Base-by-base conservation (phyloP, 2,797 vertebrate genomes). In the Periophthalmus magnuspinnatus region DNA sequence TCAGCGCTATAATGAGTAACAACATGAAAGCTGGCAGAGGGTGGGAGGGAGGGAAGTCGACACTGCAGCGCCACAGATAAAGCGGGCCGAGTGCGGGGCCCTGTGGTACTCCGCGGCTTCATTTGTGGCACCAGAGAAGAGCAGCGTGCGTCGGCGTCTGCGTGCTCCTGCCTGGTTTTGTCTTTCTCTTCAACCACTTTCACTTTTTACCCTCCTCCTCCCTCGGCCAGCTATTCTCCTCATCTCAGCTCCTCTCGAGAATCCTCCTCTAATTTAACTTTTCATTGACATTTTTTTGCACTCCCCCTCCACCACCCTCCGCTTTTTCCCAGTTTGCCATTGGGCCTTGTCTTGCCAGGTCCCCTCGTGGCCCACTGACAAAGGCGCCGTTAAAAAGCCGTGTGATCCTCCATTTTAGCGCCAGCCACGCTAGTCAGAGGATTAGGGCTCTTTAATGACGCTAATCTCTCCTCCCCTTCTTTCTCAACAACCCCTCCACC, bases 391-490 rank as follows among this genome's bases (percentile, higher is more conserved):
- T 92, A 91, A 94, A 93, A 94, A 94, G 92, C 94, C 93, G 91
- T 94, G 91, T 93, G 95, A 95, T 95, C 94, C 92, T 90, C 92
- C 89, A 92, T 96, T 95, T 96, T 94, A 92, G 93, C 91, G 93
- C 92, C 93, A 94, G 94, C 93, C 93, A 94, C 94, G 94, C 93
- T 95, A 94, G 93, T 94, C 89, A 91, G 91, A 95, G 95, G 95
- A 96, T 95, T 96, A 96, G 93, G 93, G 90, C 92, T 95, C 95
- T 97, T 94, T 95, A 96, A 96, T 95, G 95, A 96, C 94, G 94
- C 94, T 95, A 96, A 95, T 97, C 95, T 95, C 92, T 77, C 87
- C 84, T 81, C 87, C 85, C 83, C 82, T 82, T 82, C 81, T 84
- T 81, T 75, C 80, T 71, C 74, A 63, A 72, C 77, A 16, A 45